Evolutionary conservation across 2,888 invertebrate genomes (phyloP).

Genomic region (Heteromurus nitidus): DNA sequence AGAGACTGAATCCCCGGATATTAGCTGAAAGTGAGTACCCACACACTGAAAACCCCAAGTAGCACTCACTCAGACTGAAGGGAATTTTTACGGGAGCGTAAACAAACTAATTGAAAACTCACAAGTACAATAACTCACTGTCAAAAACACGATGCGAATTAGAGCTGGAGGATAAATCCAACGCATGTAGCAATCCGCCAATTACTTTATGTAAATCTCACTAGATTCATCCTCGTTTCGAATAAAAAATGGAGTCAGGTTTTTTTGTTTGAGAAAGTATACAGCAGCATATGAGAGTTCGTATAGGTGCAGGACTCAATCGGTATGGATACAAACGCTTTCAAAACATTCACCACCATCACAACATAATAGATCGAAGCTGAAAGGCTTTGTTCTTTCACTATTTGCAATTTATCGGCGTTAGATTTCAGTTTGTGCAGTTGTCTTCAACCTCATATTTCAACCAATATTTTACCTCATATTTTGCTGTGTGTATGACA

Average conservation of each 20-base stretch:
- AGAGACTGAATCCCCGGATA: neutral
- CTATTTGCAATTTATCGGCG: too few species aligned
- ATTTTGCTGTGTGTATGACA: too few species aligned
- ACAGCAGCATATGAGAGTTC: neutral
- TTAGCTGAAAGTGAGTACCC: neutral
- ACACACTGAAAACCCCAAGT: neutral
- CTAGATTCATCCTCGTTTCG: constrained; percentile 14
- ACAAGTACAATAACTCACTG: constrained; percentile 73
- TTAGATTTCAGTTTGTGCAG: too few species aligned
- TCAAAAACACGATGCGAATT: constrained; percentile 73
- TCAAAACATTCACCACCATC: too few species aligned
- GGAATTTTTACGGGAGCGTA: constrained; percentile 73
- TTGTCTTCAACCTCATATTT: too few species aligned
- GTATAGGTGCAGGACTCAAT: too few species aligned
- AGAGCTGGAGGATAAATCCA: constrained; percentile 65
- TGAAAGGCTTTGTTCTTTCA: too few species aligned
- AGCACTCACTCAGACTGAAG: constrained; percentile 45
- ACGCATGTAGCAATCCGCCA: constrained; percentile 72
- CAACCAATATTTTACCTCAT: too few species aligned
- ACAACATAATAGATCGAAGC: too few species aligned
- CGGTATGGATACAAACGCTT: too few species aligned
- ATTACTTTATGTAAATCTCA: constrained; percentile 73
- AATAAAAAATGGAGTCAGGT: neutral
- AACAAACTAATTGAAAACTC: constrained; percentile 74
- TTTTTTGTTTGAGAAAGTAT: neutral